Conservation (phyloP, 2,113 vertebrate species). For the Sander lucioperca region DNA sequence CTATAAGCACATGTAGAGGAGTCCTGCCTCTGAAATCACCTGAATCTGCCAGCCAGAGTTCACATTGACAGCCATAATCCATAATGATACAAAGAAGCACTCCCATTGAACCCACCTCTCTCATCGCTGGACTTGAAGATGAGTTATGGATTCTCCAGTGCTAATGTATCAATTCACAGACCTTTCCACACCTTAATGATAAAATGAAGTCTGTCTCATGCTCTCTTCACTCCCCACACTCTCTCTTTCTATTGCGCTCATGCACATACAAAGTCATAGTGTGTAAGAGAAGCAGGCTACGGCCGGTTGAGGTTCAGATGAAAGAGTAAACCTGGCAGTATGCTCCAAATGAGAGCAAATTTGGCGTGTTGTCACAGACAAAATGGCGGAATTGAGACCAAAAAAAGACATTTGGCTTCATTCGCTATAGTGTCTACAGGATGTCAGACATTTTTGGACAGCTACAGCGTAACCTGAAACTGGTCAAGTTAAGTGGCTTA, state of each 20-base stretch:
- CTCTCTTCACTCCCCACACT: constrained; percentile 10
- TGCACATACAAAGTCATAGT: constrained; percentile 13
- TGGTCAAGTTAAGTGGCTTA: neutral
- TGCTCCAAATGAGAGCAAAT: constrained; percentile 12
- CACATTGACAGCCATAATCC: constrained; percentile 49
- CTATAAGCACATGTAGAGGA: constrained; percentile 21
- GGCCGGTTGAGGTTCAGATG: constrained; percentile 3
- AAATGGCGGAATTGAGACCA: constrained; percentile 7
- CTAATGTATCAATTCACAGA: constrained; percentile 42
- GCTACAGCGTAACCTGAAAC: neutral
- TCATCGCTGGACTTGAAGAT: constrained; percentile 40
- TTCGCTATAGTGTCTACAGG: neutral
- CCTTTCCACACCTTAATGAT: constrained; percentile 55
- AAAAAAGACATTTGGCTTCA: constrained; percentile 23
- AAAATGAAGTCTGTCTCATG: constrained; percentile 45
- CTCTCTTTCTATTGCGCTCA: constrained; percentile 12
- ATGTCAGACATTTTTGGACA: neutral
- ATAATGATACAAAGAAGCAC: constrained; percentile 40
- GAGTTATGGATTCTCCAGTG: constrained; percentile 44
- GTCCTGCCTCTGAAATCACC: constrained; percentile 24
- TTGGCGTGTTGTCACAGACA: neutral
- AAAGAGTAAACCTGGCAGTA: neutral
- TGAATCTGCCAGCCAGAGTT: constrained; percentile 28
- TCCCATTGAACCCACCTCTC: constrained; percentile 24
- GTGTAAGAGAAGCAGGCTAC: constrained; percentile 1